phyloP scores from a whole-genome alignment of 2,797 vertebrate genomes.

The Spheniscus humboldti region DNA sequence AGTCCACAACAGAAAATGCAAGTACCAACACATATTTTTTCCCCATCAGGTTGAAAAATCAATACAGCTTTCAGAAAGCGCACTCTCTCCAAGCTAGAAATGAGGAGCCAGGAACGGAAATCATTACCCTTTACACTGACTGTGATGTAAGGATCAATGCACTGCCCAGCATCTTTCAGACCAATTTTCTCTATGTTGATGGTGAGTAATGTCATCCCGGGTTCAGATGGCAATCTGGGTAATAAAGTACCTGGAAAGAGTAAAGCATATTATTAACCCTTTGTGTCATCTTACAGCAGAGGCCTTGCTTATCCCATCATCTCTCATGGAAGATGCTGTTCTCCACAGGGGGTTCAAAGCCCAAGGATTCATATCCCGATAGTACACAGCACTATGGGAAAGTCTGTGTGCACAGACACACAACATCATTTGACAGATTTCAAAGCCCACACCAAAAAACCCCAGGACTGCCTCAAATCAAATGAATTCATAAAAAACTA shows the following conservation, averaged over 20 bases:
- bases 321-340: background rate
- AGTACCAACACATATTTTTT: background rate
- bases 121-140: constrained; percentile 92
- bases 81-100: background rate
- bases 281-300: background rate
- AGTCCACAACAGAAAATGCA: background rate
- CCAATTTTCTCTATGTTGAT: constrained; percentile 96
- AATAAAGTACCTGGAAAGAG: constrained; percentile 88
- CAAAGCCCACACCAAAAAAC: background rate
- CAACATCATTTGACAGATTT: background rate
- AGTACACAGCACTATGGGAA: background rate
- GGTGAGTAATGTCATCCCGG: constrained; percentile 93
- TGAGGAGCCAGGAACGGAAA: background rate
- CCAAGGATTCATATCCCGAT: background rate
- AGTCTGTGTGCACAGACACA: background rate
- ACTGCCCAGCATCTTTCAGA: constrained; percentile 96
- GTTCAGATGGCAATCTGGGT: constrained; percentile 94
- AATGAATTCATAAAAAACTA: background rate
- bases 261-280: background rate
- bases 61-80: background rate
- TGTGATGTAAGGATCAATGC: constrained; percentile 98
- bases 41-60: background rate
- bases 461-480: background rate
- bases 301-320: background rate
- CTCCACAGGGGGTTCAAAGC: background rate